Evolutionary conservation across 2,888 invertebrate genomes (phyloP).

Genomic region (Diarsia brunnea): DNA sequence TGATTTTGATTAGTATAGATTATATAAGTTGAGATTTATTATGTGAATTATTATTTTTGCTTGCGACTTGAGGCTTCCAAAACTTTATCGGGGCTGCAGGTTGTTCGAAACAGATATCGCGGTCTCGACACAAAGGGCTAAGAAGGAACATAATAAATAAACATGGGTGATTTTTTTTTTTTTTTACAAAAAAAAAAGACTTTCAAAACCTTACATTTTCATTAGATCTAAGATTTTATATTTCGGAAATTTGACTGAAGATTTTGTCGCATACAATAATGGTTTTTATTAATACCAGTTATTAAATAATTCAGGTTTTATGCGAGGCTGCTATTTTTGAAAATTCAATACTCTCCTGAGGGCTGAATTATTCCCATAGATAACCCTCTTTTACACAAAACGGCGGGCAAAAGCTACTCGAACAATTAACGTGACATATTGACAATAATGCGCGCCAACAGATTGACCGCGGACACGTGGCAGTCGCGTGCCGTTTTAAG

Average conservation of each 20-base stretch:
- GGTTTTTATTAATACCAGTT: too few relatives aligned
- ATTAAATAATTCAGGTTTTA: too few relatives aligned
- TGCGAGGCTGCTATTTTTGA: too few relatives aligned
- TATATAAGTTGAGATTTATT: not conserved
- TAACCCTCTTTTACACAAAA: not conserved
- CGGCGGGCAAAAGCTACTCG: slow-evolving; percentile 14
- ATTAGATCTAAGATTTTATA: not conserved
- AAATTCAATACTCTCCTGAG: not conserved
- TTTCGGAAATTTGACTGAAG: not conserved
- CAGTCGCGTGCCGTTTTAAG: slow-evolving; percentile 61
- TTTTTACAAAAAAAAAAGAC: too few relatives aligned
- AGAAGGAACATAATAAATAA: too few relatives aligned
- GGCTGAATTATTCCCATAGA: slow-evolving; percentile 4
- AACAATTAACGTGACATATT: slow-evolving; percentile 49
- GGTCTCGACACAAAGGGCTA: too few relatives aligned
- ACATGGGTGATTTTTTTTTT: too few relatives aligned
- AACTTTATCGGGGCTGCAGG: too few relatives aligned
- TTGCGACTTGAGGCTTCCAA: not conserved
- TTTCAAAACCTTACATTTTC: slow-evolving; percentile 1
- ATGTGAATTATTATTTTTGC: not conserved
- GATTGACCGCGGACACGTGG: slow-evolving; percentile 62
- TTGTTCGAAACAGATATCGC: too few relatives aligned
- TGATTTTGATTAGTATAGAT: slow-evolving; percentile 7
- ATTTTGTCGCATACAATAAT: not conserved
- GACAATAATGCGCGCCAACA: slow-evolving; percentile 48